These are phyloP conservation scores for Pterocles burchelli DNA, from an alignment of 2,113 vertebrate genomes.

Conservation along the genomic window DNA sequence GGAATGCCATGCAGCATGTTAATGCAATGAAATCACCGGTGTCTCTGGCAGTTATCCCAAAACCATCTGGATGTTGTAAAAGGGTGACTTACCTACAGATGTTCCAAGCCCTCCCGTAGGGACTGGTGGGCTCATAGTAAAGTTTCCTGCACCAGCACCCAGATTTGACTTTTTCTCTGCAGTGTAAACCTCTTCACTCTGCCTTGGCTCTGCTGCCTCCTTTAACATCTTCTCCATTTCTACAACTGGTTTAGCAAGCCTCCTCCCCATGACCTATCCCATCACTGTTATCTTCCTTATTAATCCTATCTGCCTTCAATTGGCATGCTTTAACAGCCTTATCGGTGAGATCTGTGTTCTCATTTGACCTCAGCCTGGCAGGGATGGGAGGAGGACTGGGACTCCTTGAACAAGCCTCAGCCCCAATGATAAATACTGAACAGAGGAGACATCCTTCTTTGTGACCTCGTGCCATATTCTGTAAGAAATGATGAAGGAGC, in stretches of 20 bases:
- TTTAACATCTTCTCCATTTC: background rate
- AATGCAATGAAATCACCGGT: background rate
- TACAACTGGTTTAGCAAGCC: background rate
- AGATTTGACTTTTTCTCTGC: background rate
- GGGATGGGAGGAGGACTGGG: background rate
- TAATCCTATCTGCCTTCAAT: conserved; percentile 4
- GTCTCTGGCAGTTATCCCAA: background rate
- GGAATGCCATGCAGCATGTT: background rate
- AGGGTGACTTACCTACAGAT: background rate
- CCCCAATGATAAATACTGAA: background rate
- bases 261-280: background rate
- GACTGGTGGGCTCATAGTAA: background rate
- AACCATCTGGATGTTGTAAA: background rate
- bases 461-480: background rate
- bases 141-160: background rate
- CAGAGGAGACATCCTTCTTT: background rate
- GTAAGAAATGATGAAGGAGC: background rate
- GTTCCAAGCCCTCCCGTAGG: background rate
- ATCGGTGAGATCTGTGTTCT: conserved; percentile 9
- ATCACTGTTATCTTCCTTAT: background rate
- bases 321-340: conserved; percentile 32
- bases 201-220: background rate
- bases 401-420: conserved; percentile 2
- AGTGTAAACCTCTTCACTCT: background rate
- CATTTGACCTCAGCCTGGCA: background rate